Evolutionary conservation across 2,113 vertebrate genomes (phyloP).

Genomic region (Limanda limanda): DNA sequence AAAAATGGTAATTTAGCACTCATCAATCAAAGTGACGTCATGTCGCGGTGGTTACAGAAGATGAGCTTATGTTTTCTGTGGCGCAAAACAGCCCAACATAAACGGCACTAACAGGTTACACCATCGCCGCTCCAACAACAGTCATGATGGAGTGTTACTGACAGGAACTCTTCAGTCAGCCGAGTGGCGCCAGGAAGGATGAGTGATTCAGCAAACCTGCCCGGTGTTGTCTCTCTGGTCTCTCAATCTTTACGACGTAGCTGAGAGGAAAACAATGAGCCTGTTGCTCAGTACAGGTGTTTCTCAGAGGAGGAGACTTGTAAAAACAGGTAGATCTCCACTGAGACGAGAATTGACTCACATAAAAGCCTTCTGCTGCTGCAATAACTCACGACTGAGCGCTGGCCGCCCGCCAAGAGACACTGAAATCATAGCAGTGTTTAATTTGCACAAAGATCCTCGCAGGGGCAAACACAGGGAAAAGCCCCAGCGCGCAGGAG

Average conservation of each 20-base stretch:
- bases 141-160: constrained; percentile 80
- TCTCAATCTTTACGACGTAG: constrained; percentile 80
- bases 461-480: constrained; percentile 17
- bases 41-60: constrained; percentile 31
- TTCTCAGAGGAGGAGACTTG: constrained; percentile 82
- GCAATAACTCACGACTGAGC: constrained; percentile 69
- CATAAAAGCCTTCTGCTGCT: constrained; percentile 72
- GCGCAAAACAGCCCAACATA: constrained; percentile 49
- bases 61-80: constrained; percentile 36
- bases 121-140: constrained; percentile 79
- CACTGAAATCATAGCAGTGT: constrained; percentile 71
- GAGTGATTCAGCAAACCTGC: constrained; percentile 89
- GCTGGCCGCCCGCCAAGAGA: constrained; percentile 70
- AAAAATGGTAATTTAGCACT: constrained; percentile 36
- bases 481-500: constrained; percentile 11
- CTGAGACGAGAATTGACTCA: constrained; percentile 76
- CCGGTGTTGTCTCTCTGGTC: constrained; percentile 80
- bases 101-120: constrained; percentile 80
- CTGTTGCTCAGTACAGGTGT: constrained; percentile 80
- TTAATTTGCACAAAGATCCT: constrained; percentile 75
- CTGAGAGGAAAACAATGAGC: constrained; percentile 79
- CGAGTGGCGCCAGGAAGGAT: constrained; percentile 86
- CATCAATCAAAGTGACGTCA: constrained; percentile 53
- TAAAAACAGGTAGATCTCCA: constrained; percentile 85
- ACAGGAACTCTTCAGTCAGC: constrained; percentile 83